Percentiles rank a stretch among this genome's conserved stretches.
Conservation (phyloP, 2,888 invertebrate genomes). For the Abrostola tripartita region DNA sequence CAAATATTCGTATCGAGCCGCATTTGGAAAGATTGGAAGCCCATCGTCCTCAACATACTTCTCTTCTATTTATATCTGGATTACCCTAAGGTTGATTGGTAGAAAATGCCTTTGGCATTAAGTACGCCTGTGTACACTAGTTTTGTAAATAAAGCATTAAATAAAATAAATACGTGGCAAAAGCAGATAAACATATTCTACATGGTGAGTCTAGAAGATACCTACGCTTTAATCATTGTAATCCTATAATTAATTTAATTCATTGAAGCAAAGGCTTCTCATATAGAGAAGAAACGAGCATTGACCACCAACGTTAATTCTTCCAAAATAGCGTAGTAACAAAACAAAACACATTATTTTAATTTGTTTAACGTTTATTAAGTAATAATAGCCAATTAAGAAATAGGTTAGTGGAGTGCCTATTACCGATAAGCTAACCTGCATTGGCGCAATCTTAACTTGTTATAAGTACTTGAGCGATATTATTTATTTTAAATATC, state of each 20-base stretch:
- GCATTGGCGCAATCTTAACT: slow-evolving; percentile 32
- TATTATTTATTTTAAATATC: slow-evolving; percentile 3
- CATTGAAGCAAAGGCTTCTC: background rate
- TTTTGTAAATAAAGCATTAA: too few species aligned
- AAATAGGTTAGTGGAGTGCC: slow-evolving; percentile 46
- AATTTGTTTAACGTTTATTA: slow-evolving; percentile 6
- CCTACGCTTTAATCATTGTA: too few species aligned
- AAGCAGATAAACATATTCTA: too few species aligned
- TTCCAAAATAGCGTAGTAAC: background rate
- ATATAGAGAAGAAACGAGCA: background rate
- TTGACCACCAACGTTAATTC: background rate
- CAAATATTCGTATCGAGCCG: too few species aligned
- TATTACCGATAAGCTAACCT: slow-evolving; percentile 33
- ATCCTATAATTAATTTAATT: background rate
- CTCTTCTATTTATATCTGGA: too few species aligned
- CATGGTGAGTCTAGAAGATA: too few species aligned
- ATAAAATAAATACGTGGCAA: too few species aligned
- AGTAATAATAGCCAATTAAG: slow-evolving; percentile 32
- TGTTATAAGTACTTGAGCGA: slow-evolving; percentile 3
- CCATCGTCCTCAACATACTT: too few species aligned
- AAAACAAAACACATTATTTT: background rate
- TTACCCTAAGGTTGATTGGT: too few species aligned
- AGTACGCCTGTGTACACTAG: too few species aligned
- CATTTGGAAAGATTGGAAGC: too few species aligned
- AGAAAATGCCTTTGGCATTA: too few species aligned